phyloP scores from a whole-genome alignment of 1,140 invertebrate species.

The Achatina immaculata region DNA sequence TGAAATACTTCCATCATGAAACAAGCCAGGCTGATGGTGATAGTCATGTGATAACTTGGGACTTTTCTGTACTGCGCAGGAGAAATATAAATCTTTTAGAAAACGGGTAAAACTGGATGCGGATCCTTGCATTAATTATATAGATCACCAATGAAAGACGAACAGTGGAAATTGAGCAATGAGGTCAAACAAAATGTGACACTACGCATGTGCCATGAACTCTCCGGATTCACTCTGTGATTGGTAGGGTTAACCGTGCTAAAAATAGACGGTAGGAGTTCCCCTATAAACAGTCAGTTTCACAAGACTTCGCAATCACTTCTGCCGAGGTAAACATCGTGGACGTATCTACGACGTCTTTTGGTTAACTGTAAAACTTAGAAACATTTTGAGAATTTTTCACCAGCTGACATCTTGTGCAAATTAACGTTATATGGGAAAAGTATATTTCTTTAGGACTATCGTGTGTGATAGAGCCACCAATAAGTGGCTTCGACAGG shows the following conservation, averaged over 20 bases:
- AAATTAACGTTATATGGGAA: constrained; percentile 5
- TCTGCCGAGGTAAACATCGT: not conserved
- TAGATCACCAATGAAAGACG: no score
- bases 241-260: constrained; percentile 16
- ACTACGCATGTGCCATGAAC: not conserved
- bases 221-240: not conserved
- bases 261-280: not conserved
- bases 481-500: not conserved
- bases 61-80: no score
- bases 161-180: no score
- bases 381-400: no score
- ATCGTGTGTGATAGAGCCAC: not conserved
- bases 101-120: no score
- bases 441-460: not conserved
- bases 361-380: not conserved
- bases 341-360: not conserved
- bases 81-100: no score
- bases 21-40: no score
- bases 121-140: no score
- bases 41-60: no score
- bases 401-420: not conserved
- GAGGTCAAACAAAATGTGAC: not conserved
- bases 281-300: not conserved
- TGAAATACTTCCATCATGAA: no score
- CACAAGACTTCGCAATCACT: constrained; percentile 24